Base-by-base conservation (phyloP, 30 jellyfish, hydroid and myxozoan genomes). In the Chrysaora quinquecirrha region DNA sequence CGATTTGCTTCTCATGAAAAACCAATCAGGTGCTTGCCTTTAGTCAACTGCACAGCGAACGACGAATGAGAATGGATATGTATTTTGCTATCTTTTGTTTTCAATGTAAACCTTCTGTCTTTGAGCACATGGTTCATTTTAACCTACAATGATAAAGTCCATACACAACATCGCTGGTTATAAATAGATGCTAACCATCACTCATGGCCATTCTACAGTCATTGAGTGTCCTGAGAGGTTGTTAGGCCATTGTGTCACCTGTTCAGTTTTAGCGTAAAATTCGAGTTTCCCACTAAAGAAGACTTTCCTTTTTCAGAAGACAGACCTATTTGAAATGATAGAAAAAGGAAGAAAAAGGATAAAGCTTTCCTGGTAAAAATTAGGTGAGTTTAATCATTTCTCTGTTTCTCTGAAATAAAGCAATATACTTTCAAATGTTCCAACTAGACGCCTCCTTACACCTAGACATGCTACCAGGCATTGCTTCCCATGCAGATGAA, bases 1-100 rank as follows among this genome's bases (percentile, higher is more conserved):
- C 58, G 67, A 80, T 80, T 80, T 80, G 71, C 71, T 66, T 80
- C 71, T 22, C 76, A 52, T 80, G 63, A 80, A 80, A 65, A 80
- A 63, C 83, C 90, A 80, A 80, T 80, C 90, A 80, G 90, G 90
- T 80, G 90, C 90, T 65, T 64, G 30, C 63, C 83, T 67, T 67
- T 64, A 64, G 32, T 63, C 82, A 68, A 68, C 48, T 80, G 75
- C 90, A 38, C 83, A 21, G 78, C 58, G 64, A 38, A 64, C 83
- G 52, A 79, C 90, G 63, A 72, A 80, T 47, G 56, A 60, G 83
- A 48, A 3, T 25, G 78, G 19, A 30, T 50, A 62, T 62, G 34
- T 78, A 73, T 67, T 34, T 80, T 80, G 58, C 46, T 32, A 69
- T 62, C 90, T 83, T 30, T 80, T 80, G 90, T 80, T 49, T 80